phyloP scores from a whole-genome alignment of 2,113 vertebrate genomes.

The Phycodurus eques region DNA sequence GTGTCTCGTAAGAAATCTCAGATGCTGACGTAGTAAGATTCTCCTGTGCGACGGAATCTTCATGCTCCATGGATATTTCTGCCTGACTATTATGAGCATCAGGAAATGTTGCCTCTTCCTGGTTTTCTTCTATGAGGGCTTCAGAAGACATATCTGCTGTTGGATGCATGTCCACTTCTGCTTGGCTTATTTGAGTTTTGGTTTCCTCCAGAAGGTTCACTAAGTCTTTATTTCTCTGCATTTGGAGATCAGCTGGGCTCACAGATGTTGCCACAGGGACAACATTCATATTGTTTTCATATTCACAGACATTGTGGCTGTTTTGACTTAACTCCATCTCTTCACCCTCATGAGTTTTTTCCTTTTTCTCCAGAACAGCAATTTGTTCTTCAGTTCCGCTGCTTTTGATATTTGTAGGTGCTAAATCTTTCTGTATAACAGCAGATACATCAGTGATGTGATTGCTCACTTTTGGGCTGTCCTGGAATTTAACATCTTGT shows the following conservation, averaged over 20 bases:
- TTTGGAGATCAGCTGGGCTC: conserved; percentile 6
- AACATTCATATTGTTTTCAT: neutral
- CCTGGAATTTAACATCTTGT: neutral
- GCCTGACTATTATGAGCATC: neutral
- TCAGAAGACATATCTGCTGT: neutral
- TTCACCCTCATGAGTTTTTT: neutral
- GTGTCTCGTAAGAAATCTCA: conserved; percentile 5
- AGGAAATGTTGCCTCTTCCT: neutral
- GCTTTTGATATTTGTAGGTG: neutral
- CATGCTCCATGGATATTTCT: conserved; percentile 4
- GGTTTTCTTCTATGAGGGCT: neutral
- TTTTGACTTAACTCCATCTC: conserved; percentile 5
- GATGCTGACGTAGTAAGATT: neutral
- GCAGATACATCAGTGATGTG: neutral
- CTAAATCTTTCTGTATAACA: neutral
- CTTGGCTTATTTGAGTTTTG: neutral
- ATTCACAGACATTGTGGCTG: conserved; percentile 5
- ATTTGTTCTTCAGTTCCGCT: conserved; percentile 13
- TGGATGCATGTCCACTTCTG: conserved; percentile 2
- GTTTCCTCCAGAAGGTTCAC: conserved; percentile 2
- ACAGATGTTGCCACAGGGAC: neutral
- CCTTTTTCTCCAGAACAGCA: conserved; percentile 7
- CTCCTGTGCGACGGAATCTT: neutral
- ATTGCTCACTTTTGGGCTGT: neutral
- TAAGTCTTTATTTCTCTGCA: neutral